Conservation (phyloP, 2,888 invertebrate genomes). For the Patella pellucida region DNA sequence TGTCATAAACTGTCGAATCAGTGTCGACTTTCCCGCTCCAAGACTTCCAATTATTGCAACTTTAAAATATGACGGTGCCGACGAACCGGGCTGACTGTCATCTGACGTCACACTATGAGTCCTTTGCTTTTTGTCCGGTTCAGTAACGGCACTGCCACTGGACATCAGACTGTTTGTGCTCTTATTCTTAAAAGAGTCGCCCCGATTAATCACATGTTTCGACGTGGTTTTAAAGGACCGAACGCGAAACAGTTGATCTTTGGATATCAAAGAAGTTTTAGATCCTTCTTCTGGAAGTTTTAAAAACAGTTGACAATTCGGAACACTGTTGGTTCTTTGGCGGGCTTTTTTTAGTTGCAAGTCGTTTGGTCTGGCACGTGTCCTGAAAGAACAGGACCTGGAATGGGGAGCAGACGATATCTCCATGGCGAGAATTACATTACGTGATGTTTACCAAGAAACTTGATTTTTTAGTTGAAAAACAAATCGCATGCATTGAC, state of each 20-base stretch:
- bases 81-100: constrained; percentile 20
- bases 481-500: no score
- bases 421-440: constrained; percentile 26
- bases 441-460: no score
- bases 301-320: constrained; percentile 32
- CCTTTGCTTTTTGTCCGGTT: constrained; percentile 27
- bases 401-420: constrained; percentile 52
- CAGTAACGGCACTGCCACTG: constrained; percentile 74
- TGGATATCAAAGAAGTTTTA: constrained; percentile 4
- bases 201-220: constrained; percentile 87
- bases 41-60: constrained; percentile 79
- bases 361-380: constrained; percentile 48
- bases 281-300: constrained; percentile 19
- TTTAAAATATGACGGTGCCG: constrained; percentile 71
- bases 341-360: constrained; percentile 37
- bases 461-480: no score
- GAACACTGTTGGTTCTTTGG: constrained; percentile 53
- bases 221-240: constrained; percentile 94
- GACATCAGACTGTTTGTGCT: constrained; percentile 86
- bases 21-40: constrained; percentile 79
- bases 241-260: constrained; percentile 74
- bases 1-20: constrained; percentile 80
- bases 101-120: constrained; percentile 22
- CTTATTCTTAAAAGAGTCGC: constrained; percentile 89
- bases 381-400: constrained; percentile 60